Base-by-base conservation (phyloP, 2,797 vertebrate genomes). In the Vespertilio murinus region DNA sequence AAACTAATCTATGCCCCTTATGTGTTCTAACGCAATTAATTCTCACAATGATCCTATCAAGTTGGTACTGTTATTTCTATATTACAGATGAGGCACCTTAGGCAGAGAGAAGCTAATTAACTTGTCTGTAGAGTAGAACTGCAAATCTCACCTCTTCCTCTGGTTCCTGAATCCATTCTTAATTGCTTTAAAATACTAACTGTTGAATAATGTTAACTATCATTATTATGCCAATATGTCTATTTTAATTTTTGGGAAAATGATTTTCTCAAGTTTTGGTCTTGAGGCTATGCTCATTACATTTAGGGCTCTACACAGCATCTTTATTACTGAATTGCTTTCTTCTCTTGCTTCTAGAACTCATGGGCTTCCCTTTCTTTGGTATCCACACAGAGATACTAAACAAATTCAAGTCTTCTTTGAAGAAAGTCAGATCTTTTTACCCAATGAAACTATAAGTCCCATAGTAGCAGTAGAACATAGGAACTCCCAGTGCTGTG, bases 1-100 rank as follows among this genome's bases (percentile, higher is more conserved):
- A 67, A 75, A 92, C 33, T 82, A 2, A 38, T 75, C 10, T 73
- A 10, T 74, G 13, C 5, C 73, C 8, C 78, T 81, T 52, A 45
- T 28, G 28, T 65, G 56, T 64, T 92, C 90, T 79, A 91, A 94
- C 85, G 78, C 33, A 86, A 1, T 75, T 74, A 91, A 74, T 84
- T 28, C n/a, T 87, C 23, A 69, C 69, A 81, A 69, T 74, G 49
- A 49, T 38, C 6, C 30, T 81, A 9, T 73, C 49, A 74, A 90
- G 69, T 35, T 52, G 10, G 7, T 56, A 7, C 30, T 84, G 0
- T 49, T 54, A 9, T 61, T 74, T 23, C 20, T 91, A 28, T 88
- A 38, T 82, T 78, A 82, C 30, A 88, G 28, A 52, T 86, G 28
- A 69, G 84, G 28, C 73, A 42, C 8, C 20, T 40, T 42, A 42